A percentile compares a stretch with the other conserved stretches of the same genome.
phyloP scores from a whole-genome alignment of 2,113 vertebrate species.

The Pachyramphus minor region DNA sequence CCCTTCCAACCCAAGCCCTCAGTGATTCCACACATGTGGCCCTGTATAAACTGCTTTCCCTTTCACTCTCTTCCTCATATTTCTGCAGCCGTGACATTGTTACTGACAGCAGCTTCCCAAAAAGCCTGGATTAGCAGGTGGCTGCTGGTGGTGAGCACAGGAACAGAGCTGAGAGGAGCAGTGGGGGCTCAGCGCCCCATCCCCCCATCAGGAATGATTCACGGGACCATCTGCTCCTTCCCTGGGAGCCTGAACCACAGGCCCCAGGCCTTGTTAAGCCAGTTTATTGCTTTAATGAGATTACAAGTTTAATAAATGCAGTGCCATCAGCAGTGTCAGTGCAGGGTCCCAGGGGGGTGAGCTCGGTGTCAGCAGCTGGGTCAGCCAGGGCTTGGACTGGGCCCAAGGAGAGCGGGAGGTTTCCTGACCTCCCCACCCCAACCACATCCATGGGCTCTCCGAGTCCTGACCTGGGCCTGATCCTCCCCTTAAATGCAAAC shows the following conservation, averaged over 20 bases:
- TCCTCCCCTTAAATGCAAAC: neutral
- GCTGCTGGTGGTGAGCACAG: neutral
- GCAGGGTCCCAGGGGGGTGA: neutral
- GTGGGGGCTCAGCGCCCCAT: neutral
- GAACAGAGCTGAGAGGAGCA: neutral
- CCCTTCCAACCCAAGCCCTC: neutral
- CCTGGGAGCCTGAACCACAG: neutral
- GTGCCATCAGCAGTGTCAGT: neutral
- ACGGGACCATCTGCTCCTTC: neutral
- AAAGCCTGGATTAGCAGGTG: neutral
- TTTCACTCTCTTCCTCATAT: neutral
- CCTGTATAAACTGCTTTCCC: neutral
- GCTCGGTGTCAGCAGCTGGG: neutral
- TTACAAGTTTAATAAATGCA: neutral
- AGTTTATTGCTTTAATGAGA: neutral
- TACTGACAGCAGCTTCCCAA: neutral
- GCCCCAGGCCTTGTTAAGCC: neutral
- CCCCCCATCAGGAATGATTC: neutral
- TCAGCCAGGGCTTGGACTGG: neutral
- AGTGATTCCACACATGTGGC: neutral
- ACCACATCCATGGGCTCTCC: fast-evolving
- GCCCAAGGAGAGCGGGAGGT: neutral
- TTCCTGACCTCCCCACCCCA: neutral
- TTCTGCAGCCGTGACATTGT: neutral
- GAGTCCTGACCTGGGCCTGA: neutral